Base-by-base conservation (phyloP, 2,113 vertebrate genomes). In the Ursus arctos region DNA sequence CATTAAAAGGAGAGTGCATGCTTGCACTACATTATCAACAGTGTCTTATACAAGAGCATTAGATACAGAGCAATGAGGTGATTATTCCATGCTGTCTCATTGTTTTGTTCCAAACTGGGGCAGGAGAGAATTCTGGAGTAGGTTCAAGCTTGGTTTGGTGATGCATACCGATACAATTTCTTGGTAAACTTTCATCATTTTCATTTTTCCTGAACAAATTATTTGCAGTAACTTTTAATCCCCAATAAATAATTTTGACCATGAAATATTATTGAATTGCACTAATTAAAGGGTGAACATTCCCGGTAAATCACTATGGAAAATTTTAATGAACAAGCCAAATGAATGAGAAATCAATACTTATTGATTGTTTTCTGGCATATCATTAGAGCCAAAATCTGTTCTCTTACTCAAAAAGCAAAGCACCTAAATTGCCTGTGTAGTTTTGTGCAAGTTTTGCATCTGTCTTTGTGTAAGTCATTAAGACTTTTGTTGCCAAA, bases 281-380 rank as follows among this genome's bases (percentile, higher is more conserved):
- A 88, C 57, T 96, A 95, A 96, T 93, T 88, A 95, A 93, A 92
- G 15, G 33, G 86, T 82, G 77, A 93, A 72, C 28, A 74, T 96
- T 89, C 26, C 82, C 63, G 33, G 33, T 71, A 91, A 97, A 74
- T 97, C 89, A 87, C 74, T 65, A 43, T 93, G 94, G 74, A 76
- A 95, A 96, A 55, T 88, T 94, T 97, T 97, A 96, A 96, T 95
- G 94, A 96, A 89, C 77, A 95, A 95, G 83, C 31, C 61, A 96
- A 97, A 84, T 97, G 55, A 96, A 96, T 90, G 83, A 96, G 96
- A 95, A 97, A 94, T 97, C 95, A 47, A 69, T 96, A 89, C 89
- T 74, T 97, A 97, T 93, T 88, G 81, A 98, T 94, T 86, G 90
- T 89, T 95, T 94, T 61, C 47, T 95, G 79, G 79, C 77, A 84